Conservation (phyloP, 2,113 vertebrate species). For the Progne subis region DNA sequence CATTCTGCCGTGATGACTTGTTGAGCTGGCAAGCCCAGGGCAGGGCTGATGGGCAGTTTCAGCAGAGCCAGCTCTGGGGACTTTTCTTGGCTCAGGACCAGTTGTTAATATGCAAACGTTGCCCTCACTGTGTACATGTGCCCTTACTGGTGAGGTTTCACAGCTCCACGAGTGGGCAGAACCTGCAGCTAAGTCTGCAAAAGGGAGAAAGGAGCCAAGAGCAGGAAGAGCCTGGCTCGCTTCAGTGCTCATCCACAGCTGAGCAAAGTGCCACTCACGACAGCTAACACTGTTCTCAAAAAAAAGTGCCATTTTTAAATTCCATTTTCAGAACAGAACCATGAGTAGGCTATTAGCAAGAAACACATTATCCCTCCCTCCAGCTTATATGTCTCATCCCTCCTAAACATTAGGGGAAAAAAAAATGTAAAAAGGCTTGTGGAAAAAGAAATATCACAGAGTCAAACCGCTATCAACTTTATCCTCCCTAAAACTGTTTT, state of each 20-base stretch:
- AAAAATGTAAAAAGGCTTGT: not conserved
- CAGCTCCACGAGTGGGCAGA: not conserved
- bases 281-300: not conserved
- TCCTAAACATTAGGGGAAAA: not conserved
- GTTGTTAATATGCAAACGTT: not conserved
- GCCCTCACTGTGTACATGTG: not conserved
- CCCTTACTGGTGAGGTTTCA: not conserved
- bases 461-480: not conserved
- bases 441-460: not conserved
- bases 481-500: not conserved
- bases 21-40: not conserved
- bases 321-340: conserved; percentile 37
- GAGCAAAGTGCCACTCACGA: not conserved
- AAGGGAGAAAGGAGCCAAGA: not conserved
- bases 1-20: not conserved
- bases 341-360: not conserved
- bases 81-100: not conserved
- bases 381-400: not conserved
- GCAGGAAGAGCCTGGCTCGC: not conserved
- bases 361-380: not conserved
- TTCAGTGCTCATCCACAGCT: not conserved
- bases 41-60: not conserved
- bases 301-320: not conserved
- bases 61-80: not conserved
- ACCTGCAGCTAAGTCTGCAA: not conserved